These are phyloP conservation scores for Conus ventricosus DNA, from an alignment of 1,140 invertebrate genomes.

Conservation along the genomic window DNA sequence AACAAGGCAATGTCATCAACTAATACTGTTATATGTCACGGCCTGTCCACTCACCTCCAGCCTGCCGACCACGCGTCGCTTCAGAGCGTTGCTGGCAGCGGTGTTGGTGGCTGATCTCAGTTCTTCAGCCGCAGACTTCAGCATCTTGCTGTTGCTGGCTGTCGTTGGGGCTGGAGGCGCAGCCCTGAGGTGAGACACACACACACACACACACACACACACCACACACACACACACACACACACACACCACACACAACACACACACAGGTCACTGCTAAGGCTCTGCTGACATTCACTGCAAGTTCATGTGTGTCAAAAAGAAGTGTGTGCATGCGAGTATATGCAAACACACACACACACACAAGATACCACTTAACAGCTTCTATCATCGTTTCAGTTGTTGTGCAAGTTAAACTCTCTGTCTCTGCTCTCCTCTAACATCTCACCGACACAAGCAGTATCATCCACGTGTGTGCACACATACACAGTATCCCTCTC, in stretches of 20 bases:
- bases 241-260: neutral
- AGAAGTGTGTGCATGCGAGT: neutral
- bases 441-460: no score
- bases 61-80: conserved; percentile 85
- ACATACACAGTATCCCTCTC: no score
- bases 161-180: conserved; percentile 85
- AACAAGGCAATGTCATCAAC: no score
- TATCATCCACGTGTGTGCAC: neutral
- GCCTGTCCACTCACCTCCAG: conserved; percentile 78
- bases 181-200: conserved; percentile 15
- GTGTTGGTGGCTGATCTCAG: conserved; percentile 90
- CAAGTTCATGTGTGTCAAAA: neutral
- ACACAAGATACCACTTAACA: no score
- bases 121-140: conserved; percentile 93
- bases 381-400: no score
- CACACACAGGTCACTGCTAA: neutral
- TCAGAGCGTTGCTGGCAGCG: conserved; percentile 86
- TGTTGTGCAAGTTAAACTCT: no score
- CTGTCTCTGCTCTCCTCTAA: no score
- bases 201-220: no score
- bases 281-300: neutral
- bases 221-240: no score
- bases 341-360: neutral
- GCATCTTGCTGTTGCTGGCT: conserved; percentile 87
- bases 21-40: no score